These are phyloP conservation scores for Ophraella communa DNA, from an alignment of 2,888 invertebrate species.

Conservation along the genomic window DNA sequence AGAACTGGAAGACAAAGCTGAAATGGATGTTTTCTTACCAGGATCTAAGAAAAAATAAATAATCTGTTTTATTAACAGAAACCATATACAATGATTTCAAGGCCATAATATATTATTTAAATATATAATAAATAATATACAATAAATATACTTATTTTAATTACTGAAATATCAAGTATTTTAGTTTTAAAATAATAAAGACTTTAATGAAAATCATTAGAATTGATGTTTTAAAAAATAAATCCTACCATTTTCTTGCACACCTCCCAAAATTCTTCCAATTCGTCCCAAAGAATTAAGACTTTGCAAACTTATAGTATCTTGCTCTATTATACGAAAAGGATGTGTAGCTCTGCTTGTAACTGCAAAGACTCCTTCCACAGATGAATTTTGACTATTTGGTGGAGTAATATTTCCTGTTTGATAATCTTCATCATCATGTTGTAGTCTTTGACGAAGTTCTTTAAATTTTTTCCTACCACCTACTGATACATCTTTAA, in stretches of 20 bases:
- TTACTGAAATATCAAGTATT: not conserved
- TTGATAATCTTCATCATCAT: constrained; percentile 78
- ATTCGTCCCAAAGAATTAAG: constrained; percentile 87
- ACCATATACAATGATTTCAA: not conserved
- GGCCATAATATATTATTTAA: too few relatives aligned
- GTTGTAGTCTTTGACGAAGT: constrained; percentile 83
- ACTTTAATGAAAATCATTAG: not conserved
- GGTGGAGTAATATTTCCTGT: constrained; percentile 65
- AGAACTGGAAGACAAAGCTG: constrained; percentile 56
- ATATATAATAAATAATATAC: too few relatives aligned
- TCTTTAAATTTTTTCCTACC: constrained; percentile 83
- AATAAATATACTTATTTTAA: too few relatives aligned
- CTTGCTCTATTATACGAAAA: constrained; percentile 86
- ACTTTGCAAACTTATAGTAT: constrained; percentile 86
- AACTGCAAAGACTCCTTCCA: constrained; percentile 76
- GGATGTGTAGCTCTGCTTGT: constrained; percentile 74
- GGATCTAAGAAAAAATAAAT: constrained; percentile 33
- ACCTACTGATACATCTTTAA: constrained; percentile 43
- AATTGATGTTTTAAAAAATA: not conserved
- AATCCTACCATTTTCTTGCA: constrained; percentile 32
- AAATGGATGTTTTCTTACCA: constrained; percentile 51
- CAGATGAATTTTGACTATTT: constrained; percentile 78
- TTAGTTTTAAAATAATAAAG: not conserved
- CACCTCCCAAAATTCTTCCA: constrained; percentile 77
- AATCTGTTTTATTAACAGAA: not conserved